Evolutionary conservation across 1,140 invertebrate genomes (phyloP), one percentile per base, ranked within the genome.

Genomic region (Brachionus paranguensis): DNA sequence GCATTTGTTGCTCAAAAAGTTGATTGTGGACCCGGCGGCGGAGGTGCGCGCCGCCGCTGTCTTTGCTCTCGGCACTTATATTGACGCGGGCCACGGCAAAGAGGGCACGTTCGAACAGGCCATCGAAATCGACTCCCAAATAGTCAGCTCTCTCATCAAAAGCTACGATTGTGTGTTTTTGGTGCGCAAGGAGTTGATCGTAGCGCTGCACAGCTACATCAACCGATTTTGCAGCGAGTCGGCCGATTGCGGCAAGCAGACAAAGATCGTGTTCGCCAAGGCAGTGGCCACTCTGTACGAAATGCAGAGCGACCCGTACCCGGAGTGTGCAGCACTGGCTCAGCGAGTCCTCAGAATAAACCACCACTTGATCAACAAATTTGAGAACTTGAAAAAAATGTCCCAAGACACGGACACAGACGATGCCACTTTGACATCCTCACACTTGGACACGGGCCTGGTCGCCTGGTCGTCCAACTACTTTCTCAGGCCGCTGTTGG

Each of bases 21-120:
- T 84, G 43, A n/a, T 70, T 2, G 12, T 3, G 0, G 81, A 84
- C 11, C 33, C 81, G 10, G 60, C 11, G 33, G n/a, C 65, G 2
- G 83, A 84, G 24, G 83, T 84, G 2, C n/a, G 83, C 24, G 50
- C 83, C 17, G 72, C 68, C 1, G 43, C 24, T n/a, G 7, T 72
- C 12, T 84, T 74, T 17, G 83, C 83, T 11, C 43, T 84, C 3
- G 70, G 83, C 12, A 84, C 65, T 20, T 84, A 65, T 8, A 45
- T 84, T n/a, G 60, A 29, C 7, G 45, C 41, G 17, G 68, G 53
- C 0, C 27, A 55, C 41, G 65, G 47, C 27, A 70, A 74, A 33
- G 60, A 83, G 41, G 60, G 60, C 14, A 83, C 81, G 0, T 68
- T 68, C 12, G 60, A 83, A 41, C 60, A 50, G 50, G 24, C 81